phyloP scores from a whole-genome alignment of 2,113 vertebrate species.

The Glaucidium brasilianum region DNA sequence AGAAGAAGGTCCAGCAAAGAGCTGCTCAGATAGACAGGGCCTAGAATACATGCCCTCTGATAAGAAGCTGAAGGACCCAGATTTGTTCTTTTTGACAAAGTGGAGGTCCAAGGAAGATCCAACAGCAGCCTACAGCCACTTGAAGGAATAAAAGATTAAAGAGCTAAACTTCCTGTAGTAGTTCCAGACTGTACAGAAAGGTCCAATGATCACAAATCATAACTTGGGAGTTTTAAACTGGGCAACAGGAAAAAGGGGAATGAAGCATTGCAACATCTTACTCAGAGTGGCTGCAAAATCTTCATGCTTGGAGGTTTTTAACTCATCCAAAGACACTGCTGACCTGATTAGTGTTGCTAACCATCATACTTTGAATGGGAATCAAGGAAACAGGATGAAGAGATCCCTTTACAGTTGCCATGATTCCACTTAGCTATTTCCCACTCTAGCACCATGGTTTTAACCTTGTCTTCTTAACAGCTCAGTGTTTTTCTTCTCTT shows the following conservation, averaged over 20 bases:
- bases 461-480: not conserved
- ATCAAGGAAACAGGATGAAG: not conserved
- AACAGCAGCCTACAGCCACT: not conserved
- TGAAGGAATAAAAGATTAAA: not conserved
- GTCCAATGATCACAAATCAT: not conserved
- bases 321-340: not conserved
- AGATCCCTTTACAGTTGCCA: not conserved
- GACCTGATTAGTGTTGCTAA: not conserved
- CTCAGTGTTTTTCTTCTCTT: not conserved
- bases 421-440: conserved; percentile 13
- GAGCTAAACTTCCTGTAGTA: not conserved
- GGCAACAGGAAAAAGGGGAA: not conserved
- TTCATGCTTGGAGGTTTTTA: not conserved
- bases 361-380: not conserved
- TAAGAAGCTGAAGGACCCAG: not conserved
- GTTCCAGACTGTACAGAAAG: not conserved
- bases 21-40: not conserved
- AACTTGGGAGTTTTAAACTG: not conserved
- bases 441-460: not conserved
- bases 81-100: not conserved
- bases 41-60: not conserved
- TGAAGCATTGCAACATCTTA: not conserved
- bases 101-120: not conserved
- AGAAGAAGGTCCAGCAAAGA: not conserved
- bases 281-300: not conserved